phyloP scores from a whole-genome alignment of 2,113 vertebrate species.

The Coreoperca whiteheadi region DNA sequence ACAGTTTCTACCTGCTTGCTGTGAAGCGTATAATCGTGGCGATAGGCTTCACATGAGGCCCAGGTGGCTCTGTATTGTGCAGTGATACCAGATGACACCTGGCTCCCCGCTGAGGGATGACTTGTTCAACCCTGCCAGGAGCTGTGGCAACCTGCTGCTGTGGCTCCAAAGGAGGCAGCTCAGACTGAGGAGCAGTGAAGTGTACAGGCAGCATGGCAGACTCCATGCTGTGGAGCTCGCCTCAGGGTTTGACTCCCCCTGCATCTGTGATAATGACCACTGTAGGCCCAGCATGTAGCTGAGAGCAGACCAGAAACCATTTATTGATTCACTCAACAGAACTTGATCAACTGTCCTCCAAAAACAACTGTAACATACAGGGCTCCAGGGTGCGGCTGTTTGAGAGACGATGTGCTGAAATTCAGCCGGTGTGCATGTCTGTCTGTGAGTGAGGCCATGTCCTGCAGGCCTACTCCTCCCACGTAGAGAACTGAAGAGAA shows the following conservation, averaged over 20 bases:
- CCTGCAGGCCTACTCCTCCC: no score
- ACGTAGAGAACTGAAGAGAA: no score
- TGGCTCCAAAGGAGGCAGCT: conserved; percentile 16
- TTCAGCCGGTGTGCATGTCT: no score
- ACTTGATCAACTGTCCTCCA: conserved; percentile 11
- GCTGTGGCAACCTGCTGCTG: conserved; percentile 22
- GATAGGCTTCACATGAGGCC: not conserved
- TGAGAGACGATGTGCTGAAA: no score
- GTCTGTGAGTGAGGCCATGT: no score
- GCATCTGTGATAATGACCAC: conserved; percentile 48
- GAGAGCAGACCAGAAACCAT: conserved; percentile 20
- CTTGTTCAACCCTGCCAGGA: conserved; percentile 37
- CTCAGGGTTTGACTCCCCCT: conserved; percentile 32
- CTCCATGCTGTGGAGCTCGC: conserved; percentile 39
- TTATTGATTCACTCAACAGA: conserved; percentile 44
- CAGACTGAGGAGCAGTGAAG: conserved; percentile 42
- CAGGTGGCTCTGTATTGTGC: conserved; percentile 25
- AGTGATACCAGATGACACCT: conserved; percentile 39
- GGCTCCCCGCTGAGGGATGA: conserved; percentile 37
- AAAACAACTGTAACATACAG: not conserved
- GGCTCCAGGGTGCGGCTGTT: no score
- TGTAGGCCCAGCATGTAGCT: conserved; percentile 31
- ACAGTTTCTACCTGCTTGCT: not conserved
- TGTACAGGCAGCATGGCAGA: conserved; percentile 24
- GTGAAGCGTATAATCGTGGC: not conserved